These are phyloP conservation scores for Dryobates pubescens DNA, from an alignment of 2,797 vertebrate genomes.

Conservation along the genomic window DNA sequence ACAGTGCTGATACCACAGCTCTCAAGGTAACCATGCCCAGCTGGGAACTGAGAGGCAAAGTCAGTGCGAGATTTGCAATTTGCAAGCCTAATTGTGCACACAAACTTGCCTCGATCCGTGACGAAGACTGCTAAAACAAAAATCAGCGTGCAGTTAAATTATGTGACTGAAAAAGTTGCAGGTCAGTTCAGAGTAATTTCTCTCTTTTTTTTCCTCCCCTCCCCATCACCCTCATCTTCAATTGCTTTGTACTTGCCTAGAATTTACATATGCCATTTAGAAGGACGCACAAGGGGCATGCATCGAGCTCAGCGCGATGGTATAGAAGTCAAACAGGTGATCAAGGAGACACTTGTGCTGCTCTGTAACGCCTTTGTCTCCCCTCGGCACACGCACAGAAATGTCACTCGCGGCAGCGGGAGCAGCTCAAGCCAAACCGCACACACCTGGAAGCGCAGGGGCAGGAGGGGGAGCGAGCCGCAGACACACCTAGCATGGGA, in stretches of 20 bases:
- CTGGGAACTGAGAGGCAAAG: constrained; percentile 70
- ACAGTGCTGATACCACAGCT: constrained; percentile 68
- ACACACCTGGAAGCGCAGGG: constrained; percentile 19
- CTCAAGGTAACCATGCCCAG: constrained; percentile 76
- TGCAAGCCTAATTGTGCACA: constrained; percentile 63
- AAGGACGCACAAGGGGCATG: background rate
- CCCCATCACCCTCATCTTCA: constrained; percentile 12
- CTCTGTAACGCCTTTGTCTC: constrained; percentile 1
- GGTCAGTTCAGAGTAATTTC: constrained; percentile 4
- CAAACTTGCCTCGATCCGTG: constrained; percentile 59
- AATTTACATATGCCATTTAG: background rate
- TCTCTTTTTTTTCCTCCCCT: too few relatives aligned
- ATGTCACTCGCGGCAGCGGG: background rate
- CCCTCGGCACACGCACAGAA: background rate
- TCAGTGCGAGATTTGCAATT: constrained; percentile 67
- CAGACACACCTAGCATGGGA: constrained; percentile 16
- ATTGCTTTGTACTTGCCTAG: constrained; percentile 45
- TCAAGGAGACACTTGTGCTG: background rate
- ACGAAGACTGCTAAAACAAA: constrained; percentile 55
- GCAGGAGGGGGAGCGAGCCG: background rate
- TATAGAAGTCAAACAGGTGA: constrained; percentile 39
- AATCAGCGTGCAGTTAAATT: constrained; percentile 52
- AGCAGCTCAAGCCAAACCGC: constrained; percentile 10
- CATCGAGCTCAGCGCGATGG: background rate
- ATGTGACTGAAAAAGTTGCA: constrained; percentile 41